Conservation (phyloP, 2,797 vertebrate species). For the Cetoscarus ocellatus region DNA sequence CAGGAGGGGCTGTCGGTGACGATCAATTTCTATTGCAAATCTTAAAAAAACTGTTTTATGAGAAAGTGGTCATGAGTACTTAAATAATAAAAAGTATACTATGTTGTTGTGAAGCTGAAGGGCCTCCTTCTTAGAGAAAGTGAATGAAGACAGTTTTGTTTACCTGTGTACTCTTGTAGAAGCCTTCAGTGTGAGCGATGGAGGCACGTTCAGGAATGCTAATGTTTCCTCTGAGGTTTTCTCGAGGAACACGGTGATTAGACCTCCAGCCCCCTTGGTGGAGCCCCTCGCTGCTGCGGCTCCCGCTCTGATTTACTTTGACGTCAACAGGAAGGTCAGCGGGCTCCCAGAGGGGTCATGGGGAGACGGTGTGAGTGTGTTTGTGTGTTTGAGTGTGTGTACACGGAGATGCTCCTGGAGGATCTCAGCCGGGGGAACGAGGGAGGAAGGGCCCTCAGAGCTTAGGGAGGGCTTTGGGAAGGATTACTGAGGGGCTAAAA, state of each 20-base stretch:
- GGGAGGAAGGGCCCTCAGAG: constrained; percentile 69
- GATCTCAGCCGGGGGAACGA: constrained; percentile 55
- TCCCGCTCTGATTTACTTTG: constrained; percentile 82
- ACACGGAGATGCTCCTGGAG: constrained; percentile 42
- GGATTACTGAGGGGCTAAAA: constrained; percentile 84
- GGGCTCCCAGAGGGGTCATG: constrained; percentile 74
- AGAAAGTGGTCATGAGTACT: no score
- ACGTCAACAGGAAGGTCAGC: constrained; percentile 86
- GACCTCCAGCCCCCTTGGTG: constrained; percentile 85
- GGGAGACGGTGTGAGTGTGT: constrained; percentile 40
- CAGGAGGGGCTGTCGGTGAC: no score
- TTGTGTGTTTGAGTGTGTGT: constrained; percentile 41
- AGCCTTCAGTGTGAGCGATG: constrained; percentile 52
- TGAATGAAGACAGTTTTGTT: constrained; percentile 1
- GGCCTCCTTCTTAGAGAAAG: not conserved
- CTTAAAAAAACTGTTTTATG: no score
- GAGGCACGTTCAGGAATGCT: constrained; percentile 78
- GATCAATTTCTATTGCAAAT: no score
- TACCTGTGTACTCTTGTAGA: constrained; percentile 41
- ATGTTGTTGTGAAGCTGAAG: not conserved
- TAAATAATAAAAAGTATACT: no score
- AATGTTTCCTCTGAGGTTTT: constrained; percentile 85
- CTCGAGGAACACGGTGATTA: constrained; percentile 81
- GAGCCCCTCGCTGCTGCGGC: constrained; percentile 71
- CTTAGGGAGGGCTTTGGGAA: constrained; percentile 79